A percentile compares a stretch with the other conserved stretches of the same genome.
These are phyloP conservation scores for Crenuchus spilurus DNA, from an alignment of 2,797 vertebrate species.

Conservation along the genomic window DNA sequence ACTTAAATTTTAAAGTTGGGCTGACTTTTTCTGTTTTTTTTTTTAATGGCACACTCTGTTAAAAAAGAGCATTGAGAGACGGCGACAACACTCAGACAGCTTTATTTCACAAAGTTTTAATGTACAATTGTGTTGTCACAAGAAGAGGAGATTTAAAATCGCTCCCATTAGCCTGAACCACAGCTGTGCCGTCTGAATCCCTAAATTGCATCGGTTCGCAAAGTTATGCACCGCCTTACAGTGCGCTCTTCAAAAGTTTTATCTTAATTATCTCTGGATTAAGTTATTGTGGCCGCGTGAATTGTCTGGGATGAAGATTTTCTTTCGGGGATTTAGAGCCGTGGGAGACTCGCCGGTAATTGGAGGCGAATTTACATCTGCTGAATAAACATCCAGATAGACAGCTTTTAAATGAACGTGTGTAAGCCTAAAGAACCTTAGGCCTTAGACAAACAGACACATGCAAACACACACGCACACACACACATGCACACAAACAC, in stretches of 20 bases:
- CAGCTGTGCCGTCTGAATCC: constrained; percentile 1
- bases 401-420: constrained; percentile 70
- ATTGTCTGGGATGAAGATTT: constrained; percentile 62
- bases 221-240: constrained; percentile 18
- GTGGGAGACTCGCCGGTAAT: constrained; percentile 73
- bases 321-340: constrained; percentile 59
- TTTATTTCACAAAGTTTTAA: constrained; percentile 4
- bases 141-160: background rate
- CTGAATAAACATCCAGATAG: constrained; percentile 75
- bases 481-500: constrained; percentile 32
- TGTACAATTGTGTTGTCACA: constrained; percentile 6
- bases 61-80: too few species aligned
- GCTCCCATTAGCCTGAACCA: constrained; percentile 1
- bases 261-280: constrained; percentile 70
- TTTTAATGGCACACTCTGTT: too few species aligned
- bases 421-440: constrained; percentile 70
- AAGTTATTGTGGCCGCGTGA: constrained; percentile 68
- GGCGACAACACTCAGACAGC: background rate
- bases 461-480: constrained; percentile 57
- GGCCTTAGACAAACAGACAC: constrained; percentile 67
- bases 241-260: constrained; percentile 44
- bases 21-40: too few species aligned
- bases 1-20: too few species aligned
- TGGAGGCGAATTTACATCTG: constrained; percentile 78
- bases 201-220: constrained; percentile 17